Evolutionary conservation across 2,888 invertebrate species (phyloP).

Genomic region (Zeuzera pyrina): DNA sequence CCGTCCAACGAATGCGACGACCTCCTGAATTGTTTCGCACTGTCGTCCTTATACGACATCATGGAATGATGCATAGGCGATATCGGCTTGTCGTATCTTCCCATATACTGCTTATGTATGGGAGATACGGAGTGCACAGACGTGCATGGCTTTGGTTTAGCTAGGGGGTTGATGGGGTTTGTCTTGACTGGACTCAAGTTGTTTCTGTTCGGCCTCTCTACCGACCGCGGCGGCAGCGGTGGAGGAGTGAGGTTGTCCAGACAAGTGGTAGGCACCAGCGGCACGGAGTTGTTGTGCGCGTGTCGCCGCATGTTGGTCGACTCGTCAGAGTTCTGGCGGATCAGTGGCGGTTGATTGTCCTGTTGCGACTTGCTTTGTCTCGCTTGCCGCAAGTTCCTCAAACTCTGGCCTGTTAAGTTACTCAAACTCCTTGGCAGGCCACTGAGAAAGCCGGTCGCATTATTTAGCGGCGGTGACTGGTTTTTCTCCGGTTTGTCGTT

Average conservation of each 20-base stretch:
- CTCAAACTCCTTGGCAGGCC: constrained; percentile 59
- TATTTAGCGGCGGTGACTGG: constrained; percentile 20
- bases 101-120: constrained; percentile 27
- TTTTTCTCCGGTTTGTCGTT: constrained; percentile 22
- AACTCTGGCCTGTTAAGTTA: constrained; percentile 62
- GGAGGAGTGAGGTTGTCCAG: constrained; percentile 54
- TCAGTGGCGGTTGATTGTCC: constrained; percentile 35
- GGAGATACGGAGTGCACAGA: too few relatives aligned
- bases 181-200: constrained; percentile 27
- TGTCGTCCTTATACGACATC: constrained; percentile 36
- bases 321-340: constrained; percentile 48
- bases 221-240: constrained; percentile 45
- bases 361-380: constrained; percentile 29
- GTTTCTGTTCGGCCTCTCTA: constrained; percentile 37
- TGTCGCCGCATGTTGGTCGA: constrained; percentile 29
- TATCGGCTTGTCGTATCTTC: constrained; percentile 22
- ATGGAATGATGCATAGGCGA: constrained; percentile 45
- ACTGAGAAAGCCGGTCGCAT: constrained; percentile 47
- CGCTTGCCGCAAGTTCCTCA: constrained; percentile 46
- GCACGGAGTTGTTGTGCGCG: constrained; percentile 47
- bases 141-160: constrained; percentile 29
- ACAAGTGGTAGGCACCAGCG: constrained; percentile 56
- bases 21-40: constrained; percentile 30
- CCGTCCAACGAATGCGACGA: constrained; percentile 59
- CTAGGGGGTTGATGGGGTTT: constrained; percentile 29